Base-by-base conservation (phyloP, 30 jellyfish, hydroid and myxozoan species). In the Turritopsis dohrnii region DNA sequence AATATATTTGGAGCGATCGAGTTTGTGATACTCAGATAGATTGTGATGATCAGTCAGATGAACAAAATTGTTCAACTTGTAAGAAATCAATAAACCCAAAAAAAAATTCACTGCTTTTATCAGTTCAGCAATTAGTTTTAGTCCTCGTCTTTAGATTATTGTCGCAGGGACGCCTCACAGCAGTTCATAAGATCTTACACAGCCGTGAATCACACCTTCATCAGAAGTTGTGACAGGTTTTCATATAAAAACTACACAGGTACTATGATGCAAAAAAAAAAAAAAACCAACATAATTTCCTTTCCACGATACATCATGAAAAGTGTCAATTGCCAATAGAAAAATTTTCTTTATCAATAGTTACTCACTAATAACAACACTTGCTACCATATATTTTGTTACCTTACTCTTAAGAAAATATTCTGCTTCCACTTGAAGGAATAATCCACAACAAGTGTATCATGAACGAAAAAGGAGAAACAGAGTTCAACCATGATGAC, bases 21-120 rank as follows among this genome's bases (percentile, higher is more conserved):
- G 66, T 80, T 24, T 87, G 95, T 54, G 87, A 87, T 75, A 87
- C 87, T 0, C 16, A 30, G 27, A 23, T 7, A 19, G 86, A 87
- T 75, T 87, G 95, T 66, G 72, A 28, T 17, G 89, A 87, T 54
- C 21, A 5, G 60, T 66, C 84, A 20, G 95, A 87, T 53, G 95
- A 87, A 75, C 75, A 52, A 23, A 53, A 87, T 30, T 87, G 95
- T 31, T 29, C 83, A 1, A 30, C 83, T 7, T 73, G 95, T 87
- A 81, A 81, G 89, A 54, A 69, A 9, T 3, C 60, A 5, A 41
- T 41, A 5, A 3, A 3, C 9, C 13, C n/a, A n/a, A n/a, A n/a
- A n/a, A n/a, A n/a, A n/a, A n/a, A n/a, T 41, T 3, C 13, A 41
- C 60, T 3, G 60, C 13, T 41, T 41, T 41, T 41, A 41, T 3